These are phyloP conservation scores for Bergia puertoricense DNA, from an alignment of 92 coral and sea anemone species.

Conservation along the genomic window DNA sequence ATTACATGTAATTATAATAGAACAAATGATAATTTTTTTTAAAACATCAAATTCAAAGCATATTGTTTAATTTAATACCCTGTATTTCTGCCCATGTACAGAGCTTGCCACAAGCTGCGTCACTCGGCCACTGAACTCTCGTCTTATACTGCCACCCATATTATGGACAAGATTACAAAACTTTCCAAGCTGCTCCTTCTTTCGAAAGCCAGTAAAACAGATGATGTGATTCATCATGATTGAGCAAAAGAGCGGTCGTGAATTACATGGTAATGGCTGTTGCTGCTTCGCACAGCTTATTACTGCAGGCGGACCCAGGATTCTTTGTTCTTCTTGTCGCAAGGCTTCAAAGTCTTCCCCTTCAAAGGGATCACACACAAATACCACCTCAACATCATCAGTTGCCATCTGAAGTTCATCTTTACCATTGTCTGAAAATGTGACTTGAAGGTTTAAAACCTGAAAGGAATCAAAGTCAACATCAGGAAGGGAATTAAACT, in stretches of 20 bases:
- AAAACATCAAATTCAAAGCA: background rate
- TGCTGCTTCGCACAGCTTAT: slow-evolving; percentile 70
- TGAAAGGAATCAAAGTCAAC: slow-evolving; percentile 20
- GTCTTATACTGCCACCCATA: slow-evolving; percentile 98
- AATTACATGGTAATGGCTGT: slow-evolving; percentile 87
- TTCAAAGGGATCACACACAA: slow-evolving; percentile 96
- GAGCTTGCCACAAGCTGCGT: slow-evolving; percentile 95
- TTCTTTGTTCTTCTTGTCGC: slow-evolving; percentile 87
- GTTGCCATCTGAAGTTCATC: slow-evolving; percentile 61
- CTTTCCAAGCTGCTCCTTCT: slow-evolving; percentile 78
- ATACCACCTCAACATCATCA: slow-evolving; percentile 81
- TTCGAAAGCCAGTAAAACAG: slow-evolving; percentile 94
- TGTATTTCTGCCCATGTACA: slow-evolving; percentile 91
- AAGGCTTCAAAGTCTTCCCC: slow-evolving; percentile 86
- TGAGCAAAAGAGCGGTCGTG: slow-evolving; percentile 89
- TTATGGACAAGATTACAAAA: slow-evolving; percentile 93
- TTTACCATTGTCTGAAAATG: slow-evolving; percentile 71
- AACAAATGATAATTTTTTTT: no score
- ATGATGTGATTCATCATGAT: slow-evolving; percentile 81
- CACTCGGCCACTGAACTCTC: slow-evolving; percentile 91
- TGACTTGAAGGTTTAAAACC: slow-evolving; percentile 72
- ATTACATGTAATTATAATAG: no score
- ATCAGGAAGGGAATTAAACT: background rate
- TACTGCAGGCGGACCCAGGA: slow-evolving; percentile 91
- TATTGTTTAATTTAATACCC: slow-evolving; percentile 56